phyloP scores from a whole-genome alignment of 2,888 invertebrate genomes.

The Ophion slaviceki region DNA sequence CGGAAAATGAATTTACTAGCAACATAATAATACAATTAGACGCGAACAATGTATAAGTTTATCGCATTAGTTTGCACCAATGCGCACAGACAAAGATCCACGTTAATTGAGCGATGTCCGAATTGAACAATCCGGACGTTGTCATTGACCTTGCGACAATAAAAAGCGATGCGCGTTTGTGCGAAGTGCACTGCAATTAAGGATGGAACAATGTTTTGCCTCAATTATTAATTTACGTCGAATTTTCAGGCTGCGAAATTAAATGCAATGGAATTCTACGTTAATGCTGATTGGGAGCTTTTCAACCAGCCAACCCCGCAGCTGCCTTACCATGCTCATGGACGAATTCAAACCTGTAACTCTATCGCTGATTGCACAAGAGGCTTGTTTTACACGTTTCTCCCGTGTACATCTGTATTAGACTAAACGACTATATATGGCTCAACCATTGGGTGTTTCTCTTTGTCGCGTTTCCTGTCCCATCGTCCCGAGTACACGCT shows the following conservation, averaged over 20 bases:
- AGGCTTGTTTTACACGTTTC: not conserved
- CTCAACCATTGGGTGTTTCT: constrained; percentile 30
- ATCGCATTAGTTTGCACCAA: too few species aligned
- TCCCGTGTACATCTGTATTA: constrained; percentile 5
- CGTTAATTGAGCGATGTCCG: too few species aligned
- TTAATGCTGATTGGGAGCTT: constrained; percentile 26
- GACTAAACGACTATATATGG: constrained; percentile 21
- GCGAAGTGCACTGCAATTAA: too few species aligned
- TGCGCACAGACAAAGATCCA: too few species aligned
- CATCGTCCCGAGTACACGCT: constrained; percentile 33
- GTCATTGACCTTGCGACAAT: too few species aligned
- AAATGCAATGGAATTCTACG: constrained; percentile 31
- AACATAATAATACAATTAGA: too few species aligned
- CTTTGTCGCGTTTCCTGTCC: constrained; percentile 44
- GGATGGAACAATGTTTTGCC: not conserved
- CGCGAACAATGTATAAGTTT: too few species aligned
- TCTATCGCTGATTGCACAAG: constrained; percentile 49
- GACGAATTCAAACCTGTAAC: constrained; percentile 54
- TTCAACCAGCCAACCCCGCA: not conserved
- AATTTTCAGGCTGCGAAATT: not conserved
- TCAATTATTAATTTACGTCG: not conserved
- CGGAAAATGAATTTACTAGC: not conserved
- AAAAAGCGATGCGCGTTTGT: too few species aligned
- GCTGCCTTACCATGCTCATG: not conserved
- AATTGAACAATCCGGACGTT: too few species aligned